Base-by-base conservation (phyloP, 2,113 vertebrate species). In the Xerus inauris region DNA sequence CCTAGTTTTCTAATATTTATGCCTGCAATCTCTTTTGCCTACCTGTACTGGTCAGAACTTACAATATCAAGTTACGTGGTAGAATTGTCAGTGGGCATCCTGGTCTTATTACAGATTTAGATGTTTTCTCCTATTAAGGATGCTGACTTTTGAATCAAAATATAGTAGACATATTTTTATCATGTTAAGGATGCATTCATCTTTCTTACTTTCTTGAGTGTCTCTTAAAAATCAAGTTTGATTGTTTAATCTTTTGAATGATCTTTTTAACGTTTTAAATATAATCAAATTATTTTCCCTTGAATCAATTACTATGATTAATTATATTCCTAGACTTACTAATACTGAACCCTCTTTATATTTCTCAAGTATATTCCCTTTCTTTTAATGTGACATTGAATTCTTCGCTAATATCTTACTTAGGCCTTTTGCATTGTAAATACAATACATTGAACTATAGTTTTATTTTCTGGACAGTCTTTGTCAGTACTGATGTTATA, bases 301-400 rank as follows among this genome's bases (percentile, higher is more conserved):
- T 88, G 30, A 6, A 72, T 83, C n/a, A 83, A 71, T 49, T 82
- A 45, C 42, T 51, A 22, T 69, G 24, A 71, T 83, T 91, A 83
- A 75, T 91, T 82, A 59, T 42, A 59, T 49, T 69, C 35, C n/a
- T 42, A 89, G 67, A 77, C 38, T 62, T 87, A 69, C 69, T 69
- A 86, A 28, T 82, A 51, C 6, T 62, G 83, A 77, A 17, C 17
- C 24, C 62, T 45, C 40, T 91, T 94, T 96, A 64, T 3, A 64
- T 79, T 87, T 72, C 69, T 95, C 96, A 62, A 51, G 69, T 87
- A 28, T 88, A 91, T 19, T 2, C 3, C 24, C 57, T 87, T 69
- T 76, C 73, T 88, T 75, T 64, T 54, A 10, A 45, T 12, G 17
- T 83, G 69, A 79, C 45, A n/a, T 42, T 91, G 54, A 87, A 73